Percentiles rank a stretch among this genome's conserved stretches.
Conservation (phyloP, 2,888 invertebrate genomes). For the Apodemia mormo region DNA sequence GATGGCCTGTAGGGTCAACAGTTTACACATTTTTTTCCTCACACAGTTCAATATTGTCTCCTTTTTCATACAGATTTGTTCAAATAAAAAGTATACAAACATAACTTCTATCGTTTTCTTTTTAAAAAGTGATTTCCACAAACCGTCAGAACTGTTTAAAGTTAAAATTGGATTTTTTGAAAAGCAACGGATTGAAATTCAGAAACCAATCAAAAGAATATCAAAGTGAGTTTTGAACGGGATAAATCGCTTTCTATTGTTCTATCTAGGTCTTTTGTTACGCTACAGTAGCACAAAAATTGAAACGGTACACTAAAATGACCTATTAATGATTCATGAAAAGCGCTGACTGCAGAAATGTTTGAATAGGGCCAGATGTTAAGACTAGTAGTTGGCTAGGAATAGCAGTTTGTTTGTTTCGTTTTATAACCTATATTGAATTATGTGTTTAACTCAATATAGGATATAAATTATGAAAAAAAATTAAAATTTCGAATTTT, state of each 20-base stretch:
- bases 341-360: slow-evolving; percentile 20
- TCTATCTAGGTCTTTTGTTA: slow-evolving; percentile 67
- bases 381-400: neutral
- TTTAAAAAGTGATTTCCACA: neutral
- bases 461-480: too few species aligned
- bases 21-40: too few species aligned
- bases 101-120: neutral
- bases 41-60: too few species aligned
- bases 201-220: slow-evolving; percentile 68
- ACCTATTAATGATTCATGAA: slow-evolving; percentile 65
- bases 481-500: too few species aligned
- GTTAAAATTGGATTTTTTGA: slow-evolving; percentile 26
- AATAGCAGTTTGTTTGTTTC: too few species aligned
- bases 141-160: slow-evolving; percentile 25
- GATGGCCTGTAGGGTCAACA: too few species aligned
- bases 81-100: neutral
- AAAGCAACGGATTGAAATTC: slow-evolving; percentile 40
- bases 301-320: slow-evolving; percentile 58
- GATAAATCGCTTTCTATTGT: slow-evolving; percentile 73
- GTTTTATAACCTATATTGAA: too few species aligned
- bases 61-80: too few species aligned
- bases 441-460: too few species aligned
- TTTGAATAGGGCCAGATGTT: slow-evolving; percentile 5
- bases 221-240: slow-evolving; percentile 49
- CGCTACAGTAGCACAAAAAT: slow-evolving; percentile 43